Evolutionary conservation across 2,888 invertebrate genomes (phyloP).

Genomic region (Drosophila affinis): DNA sequence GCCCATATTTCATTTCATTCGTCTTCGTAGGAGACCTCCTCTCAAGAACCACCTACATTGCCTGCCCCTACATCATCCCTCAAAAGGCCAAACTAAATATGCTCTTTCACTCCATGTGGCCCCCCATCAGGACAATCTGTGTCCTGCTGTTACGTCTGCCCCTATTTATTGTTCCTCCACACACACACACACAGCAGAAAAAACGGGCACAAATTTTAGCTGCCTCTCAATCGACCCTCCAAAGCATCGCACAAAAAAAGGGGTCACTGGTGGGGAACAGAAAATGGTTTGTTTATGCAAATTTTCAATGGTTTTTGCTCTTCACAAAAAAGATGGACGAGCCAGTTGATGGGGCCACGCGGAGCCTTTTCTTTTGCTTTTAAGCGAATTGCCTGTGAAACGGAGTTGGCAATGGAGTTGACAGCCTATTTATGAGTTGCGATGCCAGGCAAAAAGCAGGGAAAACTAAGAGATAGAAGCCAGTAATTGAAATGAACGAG

Average conservation of each 20-base stretch:
- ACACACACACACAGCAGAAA: conserved; percentile 5
- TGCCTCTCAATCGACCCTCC: conserved; percentile 40
- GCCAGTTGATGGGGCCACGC: not conserved
- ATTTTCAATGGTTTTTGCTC: conserved; percentile 40
- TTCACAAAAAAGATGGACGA: conserved; percentile 25
- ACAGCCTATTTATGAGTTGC: conserved; percentile 20
- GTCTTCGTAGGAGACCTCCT: not conserved
- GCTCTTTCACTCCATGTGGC: conserved; percentile 38
- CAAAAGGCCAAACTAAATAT: conserved; percentile 36
- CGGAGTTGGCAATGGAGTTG: conserved; percentile 21
- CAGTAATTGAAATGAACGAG: conserved; percentile 31
- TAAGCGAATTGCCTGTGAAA: conserved; percentile 37
- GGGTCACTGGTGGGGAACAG: conserved; percentile 18
- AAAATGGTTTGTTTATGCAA: conserved; percentile 54
- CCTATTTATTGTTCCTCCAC: conserved; percentile 35
- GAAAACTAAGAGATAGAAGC: not conserved
- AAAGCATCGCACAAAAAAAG: conserved; percentile 10
- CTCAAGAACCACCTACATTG: conserved; percentile 1
- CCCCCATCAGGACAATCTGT: conserved; percentile 39
- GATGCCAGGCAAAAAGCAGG: not conserved
- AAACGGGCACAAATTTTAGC: conserved; percentile 45
- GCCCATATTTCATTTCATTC: conserved; percentile 37
- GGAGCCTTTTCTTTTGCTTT: conserved; percentile 18
- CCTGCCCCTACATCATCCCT: conserved; percentile 20
- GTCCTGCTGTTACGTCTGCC: conserved; percentile 25